A percentile compares a stretch with the other conserved stretches of the same genome.
Conservation (phyloP, 2,113 vertebrate genomes). For the Corvus hawaiiensis region DNA sequence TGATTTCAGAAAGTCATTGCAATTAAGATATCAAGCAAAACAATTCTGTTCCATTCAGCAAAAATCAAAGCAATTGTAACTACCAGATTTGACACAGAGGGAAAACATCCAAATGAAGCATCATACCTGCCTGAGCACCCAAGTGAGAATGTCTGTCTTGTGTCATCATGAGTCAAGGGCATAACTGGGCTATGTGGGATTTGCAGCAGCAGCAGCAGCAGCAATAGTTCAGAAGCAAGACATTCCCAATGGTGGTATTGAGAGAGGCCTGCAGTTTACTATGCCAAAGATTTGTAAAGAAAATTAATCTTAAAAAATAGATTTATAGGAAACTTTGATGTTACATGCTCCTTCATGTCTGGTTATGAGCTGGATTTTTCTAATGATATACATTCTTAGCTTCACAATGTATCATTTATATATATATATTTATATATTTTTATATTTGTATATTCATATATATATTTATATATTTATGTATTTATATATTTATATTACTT, state of each 20-base stretch:
- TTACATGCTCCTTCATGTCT: background rate
- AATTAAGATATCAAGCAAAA: background rate
- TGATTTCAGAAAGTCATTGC: background rate
- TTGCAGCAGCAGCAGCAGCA: background rate
- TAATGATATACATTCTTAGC: background rate
- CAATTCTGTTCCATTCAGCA: background rate
- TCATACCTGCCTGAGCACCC: background rate
- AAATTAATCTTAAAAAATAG: background rate
- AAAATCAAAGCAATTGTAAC: background rate
- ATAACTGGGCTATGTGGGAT: background rate
- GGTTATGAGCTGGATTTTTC: background rate
- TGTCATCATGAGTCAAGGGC: background rate
- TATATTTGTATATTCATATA: background rate
- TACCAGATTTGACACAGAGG: background rate
- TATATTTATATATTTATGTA: background rate
- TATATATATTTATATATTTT: background rate
- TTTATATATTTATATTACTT: background rate
- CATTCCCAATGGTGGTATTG: accelerated
- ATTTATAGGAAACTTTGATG: background rate
- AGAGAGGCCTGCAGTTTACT: background rate
- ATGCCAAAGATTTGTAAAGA: background rate
- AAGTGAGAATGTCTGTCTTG: background rate
- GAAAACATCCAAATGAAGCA: background rate
- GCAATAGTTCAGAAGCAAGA: background rate
- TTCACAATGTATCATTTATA: background rate